Conservation (phyloP, 2,888 invertebrate genomes). For the Tyria jacobaeae region DNA sequence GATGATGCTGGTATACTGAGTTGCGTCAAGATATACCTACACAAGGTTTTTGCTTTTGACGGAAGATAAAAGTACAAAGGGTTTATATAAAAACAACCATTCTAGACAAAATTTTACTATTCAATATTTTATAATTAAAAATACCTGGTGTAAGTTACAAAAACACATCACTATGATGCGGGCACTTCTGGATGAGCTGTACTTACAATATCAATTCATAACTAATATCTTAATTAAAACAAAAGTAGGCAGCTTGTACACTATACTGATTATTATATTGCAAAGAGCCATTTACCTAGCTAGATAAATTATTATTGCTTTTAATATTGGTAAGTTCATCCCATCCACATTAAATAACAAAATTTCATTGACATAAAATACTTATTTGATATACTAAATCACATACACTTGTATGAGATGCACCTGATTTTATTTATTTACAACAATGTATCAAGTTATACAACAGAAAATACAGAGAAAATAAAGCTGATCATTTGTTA, state of each 20-base stretch:
- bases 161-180: constrained; percentile 69
- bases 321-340: constrained; percentile 61
- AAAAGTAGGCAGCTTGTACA: constrained; percentile 27
- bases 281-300: constrained; percentile 35
- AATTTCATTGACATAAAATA: constrained; percentile 48
- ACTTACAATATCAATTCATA: constrained; percentile 50
- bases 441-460: constrained; percentile 29
- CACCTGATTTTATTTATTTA: constrained; percentile 49
- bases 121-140: constrained; percentile 53
- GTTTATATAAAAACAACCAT: constrained; percentile 31
- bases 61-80: too few species aligned
- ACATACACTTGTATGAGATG: constrained; percentile 62
- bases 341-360: constrained; percentile 60
- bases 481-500: constrained; percentile 28
- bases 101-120: constrained; percentile 59
- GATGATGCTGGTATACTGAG: too few species aligned
- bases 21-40: too few species aligned
- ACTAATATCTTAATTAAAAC: constrained; percentile 29
- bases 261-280: constrained; percentile 35
- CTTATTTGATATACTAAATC: constrained; percentile 66
- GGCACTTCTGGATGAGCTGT: constrained; percentile 62
- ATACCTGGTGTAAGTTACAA: constrained; percentile 60
- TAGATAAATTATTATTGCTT: constrained; percentile 34
- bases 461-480: constrained; percentile 22
- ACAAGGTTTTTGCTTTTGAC: too few species aligned